Evolutionary conservation across 2,888 invertebrate species (phyloP), one percentile per base, ranked within the genome.

Genomic region (Rhamnusium bicolor): DNA sequence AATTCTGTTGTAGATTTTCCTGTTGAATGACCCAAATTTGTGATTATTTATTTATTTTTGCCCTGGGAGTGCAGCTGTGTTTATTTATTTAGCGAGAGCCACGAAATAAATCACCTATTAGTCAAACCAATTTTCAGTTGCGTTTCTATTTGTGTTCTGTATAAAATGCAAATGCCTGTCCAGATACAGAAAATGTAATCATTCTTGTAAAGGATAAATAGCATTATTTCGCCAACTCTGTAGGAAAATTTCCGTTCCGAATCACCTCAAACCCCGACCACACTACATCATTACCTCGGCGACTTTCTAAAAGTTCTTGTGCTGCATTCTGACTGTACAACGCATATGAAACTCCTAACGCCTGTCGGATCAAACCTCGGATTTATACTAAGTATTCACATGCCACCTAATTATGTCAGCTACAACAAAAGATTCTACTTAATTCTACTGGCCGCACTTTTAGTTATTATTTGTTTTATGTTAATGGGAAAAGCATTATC

Each of bases 401-500:
- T 29, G 65, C 1, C 65, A 65, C 65, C 65, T 65, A 65, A 65
- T 65, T 65, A 53, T 65, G 65, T 65, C 65, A 65, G 65, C 65
- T 40, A 65, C 32, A 65, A 65, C 65, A 65, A 51, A 65, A 65
- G 65, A 65, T 53, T 65, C 51, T 53, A 29, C 53, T n/a, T n/a
- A n/a, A n/a, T n/a, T n/a, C n/a, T n/a, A n/a, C n/a, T 49, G 49
- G 51, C 63, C 65, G 29, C 53, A 65, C 65, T 65, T 53, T 65
- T 53, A 32, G 65, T 65, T 65, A 53, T 53, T 65, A 53, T 54
- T 21, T 74, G 74, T 73, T 77, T 79, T 73, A 79, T 79, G 77
- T 79, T 79, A 79, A 77, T 77, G 79, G 79, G 75, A 66, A 69
- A 63, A 72, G 74, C 79, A 79, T 79, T 79, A 79, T 76, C 79